These are phyloP conservation scores for Pherbina coryleti DNA, from an alignment of 2,888 invertebrate genomes.

Conservation along the genomic window DNA sequence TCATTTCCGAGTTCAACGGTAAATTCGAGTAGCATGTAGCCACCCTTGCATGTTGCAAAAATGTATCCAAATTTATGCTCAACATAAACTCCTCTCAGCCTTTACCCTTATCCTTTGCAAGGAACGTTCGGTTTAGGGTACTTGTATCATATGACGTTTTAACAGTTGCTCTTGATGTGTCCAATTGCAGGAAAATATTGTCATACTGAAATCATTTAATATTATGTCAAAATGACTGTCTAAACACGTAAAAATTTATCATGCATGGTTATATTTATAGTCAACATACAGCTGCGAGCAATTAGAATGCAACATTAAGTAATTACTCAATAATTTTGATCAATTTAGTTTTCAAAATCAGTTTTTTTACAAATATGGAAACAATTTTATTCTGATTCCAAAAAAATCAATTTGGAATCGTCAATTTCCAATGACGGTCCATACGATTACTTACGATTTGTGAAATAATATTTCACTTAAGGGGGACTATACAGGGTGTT, in stretches of 20 bases:
- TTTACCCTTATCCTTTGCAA: conserved; percentile 24
- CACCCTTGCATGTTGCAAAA: conserved; percentile 41
- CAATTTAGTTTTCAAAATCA: not conserved
- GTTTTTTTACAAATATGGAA: no score
- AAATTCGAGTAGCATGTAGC: conserved; percentile 47
- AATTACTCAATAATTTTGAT: not conserved
- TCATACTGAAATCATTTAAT: not conserved
- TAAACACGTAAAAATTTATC: not conserved
- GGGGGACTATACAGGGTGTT: no score
- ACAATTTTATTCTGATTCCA: no score
- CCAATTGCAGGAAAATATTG: no score
- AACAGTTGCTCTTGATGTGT: no score
- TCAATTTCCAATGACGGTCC: no score
- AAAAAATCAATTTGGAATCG: no score
- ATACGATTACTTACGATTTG: no score
- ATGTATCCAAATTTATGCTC: conserved; percentile 41
- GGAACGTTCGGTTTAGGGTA: conserved; percentile 25
- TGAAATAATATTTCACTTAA: no score
- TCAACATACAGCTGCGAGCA: not conserved
- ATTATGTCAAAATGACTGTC: not conserved
- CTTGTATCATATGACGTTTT: not conserved
- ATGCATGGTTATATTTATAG: no score
- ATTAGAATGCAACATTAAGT: not conserved
- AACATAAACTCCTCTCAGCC: conserved; percentile 44
- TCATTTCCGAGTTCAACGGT: not conserved